Base-by-base conservation (phyloP, 2,888 invertebrate genomes). In the Thyatira batis region DNA sequence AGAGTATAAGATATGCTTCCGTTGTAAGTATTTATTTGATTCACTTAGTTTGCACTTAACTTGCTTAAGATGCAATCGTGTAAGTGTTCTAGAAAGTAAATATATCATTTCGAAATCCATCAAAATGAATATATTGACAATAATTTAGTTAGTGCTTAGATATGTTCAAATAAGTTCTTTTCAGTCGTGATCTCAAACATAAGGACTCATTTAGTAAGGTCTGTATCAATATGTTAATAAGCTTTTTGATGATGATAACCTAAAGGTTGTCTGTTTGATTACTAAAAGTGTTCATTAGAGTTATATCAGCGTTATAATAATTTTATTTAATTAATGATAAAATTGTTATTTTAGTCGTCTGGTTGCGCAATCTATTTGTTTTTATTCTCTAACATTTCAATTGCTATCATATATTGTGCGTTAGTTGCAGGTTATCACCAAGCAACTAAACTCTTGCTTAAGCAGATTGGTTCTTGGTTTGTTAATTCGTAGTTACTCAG, bases 391-490 rank as follows among this genome's bases (percentile, higher is more conserved):
- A 61, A 57, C 58, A 58, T 61, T 65, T 66, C 58, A 57, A 58
- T 58, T 60, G 53, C 58, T 76, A 76, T 76, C 72, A 59, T 59
- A 49, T 65, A 54, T 62, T 57, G 63, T 75, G 66, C 71, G 70
- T 78, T 73, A 68, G 69, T 69, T 69, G 53, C 78, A 78, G 80
- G 78, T 83, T 84, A 84, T 83, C 79, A 60, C 17, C 27, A 17
- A 17, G 8, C 13, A 8, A 43, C 52, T 53, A 48, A 45, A 49
- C 55, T 58, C 20, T 27, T 17, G 23, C 45, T 45, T 48, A 13
- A 17, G 27, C 27, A 28, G 27, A 28, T 48, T 10, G 11, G 28
- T 27, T 17, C 17, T 48, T 27, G 5, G 20, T 28, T 21, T 17
- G 11, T 27, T 27, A 17, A 25, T 46, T 13, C 17, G 2, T 17